Base-by-base conservation (phyloP, 2,113 vertebrate genomes). In the Charadrius vociferus region DNA sequence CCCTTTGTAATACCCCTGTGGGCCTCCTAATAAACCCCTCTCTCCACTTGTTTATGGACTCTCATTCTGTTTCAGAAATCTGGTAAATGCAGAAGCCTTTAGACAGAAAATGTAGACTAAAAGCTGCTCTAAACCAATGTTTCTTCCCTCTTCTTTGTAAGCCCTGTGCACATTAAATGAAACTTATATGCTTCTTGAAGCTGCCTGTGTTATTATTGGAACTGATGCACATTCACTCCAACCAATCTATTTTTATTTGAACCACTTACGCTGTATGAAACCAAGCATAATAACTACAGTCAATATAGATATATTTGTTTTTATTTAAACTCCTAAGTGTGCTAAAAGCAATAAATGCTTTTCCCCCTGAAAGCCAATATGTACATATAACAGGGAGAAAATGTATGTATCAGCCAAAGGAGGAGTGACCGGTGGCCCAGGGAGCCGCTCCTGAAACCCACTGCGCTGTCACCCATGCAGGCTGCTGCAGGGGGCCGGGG, bases 191-290 rank as follows among this genome's bases (percentile, higher is more conserved):
- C 83, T 92, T 77, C 34, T 97, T 50, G 84, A 97, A 96, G 90
- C 84, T 88, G 97, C 81, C 88, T 45, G 66, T 89, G 92, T 96
- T 97, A 59, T 98, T 98, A 98, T 97, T 97, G 98, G 96, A 97
- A 97, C 97, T 67, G 97, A 98, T 97, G 97, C 94, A 96, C 85
- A 71, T 96, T 96, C 94, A 96, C 96, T 98, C 94, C 90, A 91
- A 92, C 95, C 97, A 96, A 98, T 98, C 97, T 98, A 96, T 98
- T 98, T 98, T 98, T 98, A 98, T 98, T 97, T 97, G 96, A 97
- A 96, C 95, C 97, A 97, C 97, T 98, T 98, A 97, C 6, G 18
- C 95, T 95, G 90, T 95, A 97, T 97, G 97, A 98, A 98, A 97
- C 95, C 86, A 93, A 97, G 97, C 95, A 96, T 98, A 97, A 97